Evolutionary conservation across 2,797 vertebrate species (phyloP).

Genomic region (Adelosebastes latens): DNA sequence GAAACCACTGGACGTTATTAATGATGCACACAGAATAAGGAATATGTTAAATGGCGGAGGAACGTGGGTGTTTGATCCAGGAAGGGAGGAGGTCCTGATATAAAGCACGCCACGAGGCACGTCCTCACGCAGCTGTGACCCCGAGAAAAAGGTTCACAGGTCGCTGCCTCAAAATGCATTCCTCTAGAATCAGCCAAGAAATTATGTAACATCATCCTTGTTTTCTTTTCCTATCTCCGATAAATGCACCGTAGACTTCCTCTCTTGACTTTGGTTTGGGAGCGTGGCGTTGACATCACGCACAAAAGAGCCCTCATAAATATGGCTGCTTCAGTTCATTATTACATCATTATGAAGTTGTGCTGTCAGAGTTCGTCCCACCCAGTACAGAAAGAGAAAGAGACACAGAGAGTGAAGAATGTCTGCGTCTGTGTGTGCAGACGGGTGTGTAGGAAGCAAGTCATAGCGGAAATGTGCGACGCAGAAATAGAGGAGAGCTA

Average conservation of each 20-base stretch:
- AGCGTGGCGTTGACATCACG: not conserved
- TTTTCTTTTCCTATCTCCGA: slow-evolving; percentile 39
- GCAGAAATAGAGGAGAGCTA: not conserved
- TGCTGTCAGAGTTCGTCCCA: slow-evolving; percentile 8
- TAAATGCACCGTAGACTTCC: slow-evolving; percentile 34
- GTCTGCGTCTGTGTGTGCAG: not conserved
- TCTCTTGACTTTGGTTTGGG: slow-evolving; percentile 4
- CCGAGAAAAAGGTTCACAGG: slow-evolving; percentile 52
- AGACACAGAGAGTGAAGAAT: not conserved
- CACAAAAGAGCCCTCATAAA: slow-evolving; percentile 23
- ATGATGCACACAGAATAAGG: slow-evolving; percentile 11
- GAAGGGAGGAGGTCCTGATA: slow-evolving; percentile 55
- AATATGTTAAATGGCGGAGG: not conserved
- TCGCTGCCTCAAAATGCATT: slow-evolving; percentile 45
- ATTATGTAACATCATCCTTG: slow-evolving; percentile 43
- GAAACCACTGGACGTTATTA: not conserved
- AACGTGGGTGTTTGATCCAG: slow-evolving; percentile 22
- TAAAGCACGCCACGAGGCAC: slow-evolving; percentile 6
- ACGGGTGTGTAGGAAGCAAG: not conserved
- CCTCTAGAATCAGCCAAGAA: slow-evolving; percentile 45
- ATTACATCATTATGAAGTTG: slow-evolving; percentile 12
- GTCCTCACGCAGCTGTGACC: slow-evolving; percentile 57
- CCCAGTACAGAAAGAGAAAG: slow-evolving; percentile 8
- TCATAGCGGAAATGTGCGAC: not conserved
- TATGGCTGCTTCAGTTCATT: slow-evolving; percentile 23